Percentiles rank a stretch among this genome's conserved stretches.
Conservation (phyloP, 1,140 invertebrate genomes). For the Melitaea cinxia region DNA sequence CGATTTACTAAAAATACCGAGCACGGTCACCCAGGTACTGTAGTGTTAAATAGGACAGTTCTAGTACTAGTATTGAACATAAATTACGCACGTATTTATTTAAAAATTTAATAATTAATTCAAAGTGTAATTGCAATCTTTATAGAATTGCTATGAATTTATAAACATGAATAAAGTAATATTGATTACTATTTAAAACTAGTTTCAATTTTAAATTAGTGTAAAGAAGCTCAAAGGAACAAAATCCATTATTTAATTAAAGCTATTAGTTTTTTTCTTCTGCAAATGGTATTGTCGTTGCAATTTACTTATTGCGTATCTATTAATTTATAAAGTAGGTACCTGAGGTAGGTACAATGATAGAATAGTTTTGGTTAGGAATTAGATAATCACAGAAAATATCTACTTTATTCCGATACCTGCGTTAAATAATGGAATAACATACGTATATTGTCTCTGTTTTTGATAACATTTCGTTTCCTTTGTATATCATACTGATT, state of each 20-base stretch:
- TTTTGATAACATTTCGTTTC: too few species aligned
- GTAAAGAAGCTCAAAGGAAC: background rate
- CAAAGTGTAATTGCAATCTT: background rate
- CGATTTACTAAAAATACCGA: too few species aligned
- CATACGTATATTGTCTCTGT: too few species aligned
- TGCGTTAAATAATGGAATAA: too few species aligned
- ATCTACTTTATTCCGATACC: too few species aligned
- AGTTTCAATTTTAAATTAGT: background rate
- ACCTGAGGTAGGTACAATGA: too few species aligned
- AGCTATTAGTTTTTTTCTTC: background rate
- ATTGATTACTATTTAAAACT: background rate
- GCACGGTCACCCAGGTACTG: too few species aligned
- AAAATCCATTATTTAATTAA: slow-evolving; percentile 2
- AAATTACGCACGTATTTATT: background rate
- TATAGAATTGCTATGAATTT: background rate
- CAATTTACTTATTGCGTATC: background rate
- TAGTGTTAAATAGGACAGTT: too few species aligned
- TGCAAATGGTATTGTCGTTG: background rate
- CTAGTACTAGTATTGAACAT: too few species aligned
- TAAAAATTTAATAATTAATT: background rate
- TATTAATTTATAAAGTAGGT: background rate
- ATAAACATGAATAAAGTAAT: background rate
- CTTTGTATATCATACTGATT: too few species aligned
- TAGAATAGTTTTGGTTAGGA: too few species aligned
- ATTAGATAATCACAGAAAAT: too few species aligned